Base-by-base conservation (phyloP, 2,888 invertebrate species). In the Hirtodrosophila cameraria region DNA sequence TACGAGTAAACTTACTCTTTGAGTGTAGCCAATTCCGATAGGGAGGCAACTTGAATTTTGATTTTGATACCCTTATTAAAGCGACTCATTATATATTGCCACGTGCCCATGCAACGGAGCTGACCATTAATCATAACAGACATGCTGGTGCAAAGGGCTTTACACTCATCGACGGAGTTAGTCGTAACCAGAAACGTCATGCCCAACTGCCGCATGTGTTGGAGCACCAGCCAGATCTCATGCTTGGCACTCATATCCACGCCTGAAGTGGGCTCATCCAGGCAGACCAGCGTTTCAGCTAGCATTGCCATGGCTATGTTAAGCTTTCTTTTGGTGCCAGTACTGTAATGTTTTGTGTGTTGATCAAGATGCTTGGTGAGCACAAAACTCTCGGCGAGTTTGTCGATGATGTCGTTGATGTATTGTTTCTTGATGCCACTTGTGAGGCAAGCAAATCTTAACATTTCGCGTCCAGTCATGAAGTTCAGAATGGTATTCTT, bases 161-260 rank as follows among this genome's bases (percentile, higher is more conserved):
- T 95, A 90, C 95, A 95, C 90, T 96, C 96, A 88, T 94, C 94
- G 94, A 96, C 95, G 88, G 94, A 95, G 90, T 95, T 95, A 39
- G 96, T 95, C 16, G 97, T 97, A 58, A 97, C 91, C 59, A 97
- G 92, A 31, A 97, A 93, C 61, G 95, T 94, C 77, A 93, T 92
- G 0, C 96, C 96, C 3, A 92, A 91, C 38, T 93, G 93, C 31
- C 95, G 92, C 28, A 94, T 92, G 43, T 92, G 92, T 48, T 92
- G 91, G 16, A 96, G 92, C 0, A 94, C 94, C 71, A 94, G 92
- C 96, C 96, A 97, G 16, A 97, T 92, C 50, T 94, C 93, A 61
- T 96, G 92, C 86, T 95, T 94, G 7, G 82, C 80, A 12, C 53
- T 61, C 5, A 88, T 75, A 53, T 89, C 89, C 66, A 89, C 90